Percentiles rank a stretch among this genome's conserved stretches.
These are phyloP conservation scores for Psylliodes chrysocephalus DNA, from an alignment of 2,888 invertebrate genomes.

Conservation along the genomic window DNA sequence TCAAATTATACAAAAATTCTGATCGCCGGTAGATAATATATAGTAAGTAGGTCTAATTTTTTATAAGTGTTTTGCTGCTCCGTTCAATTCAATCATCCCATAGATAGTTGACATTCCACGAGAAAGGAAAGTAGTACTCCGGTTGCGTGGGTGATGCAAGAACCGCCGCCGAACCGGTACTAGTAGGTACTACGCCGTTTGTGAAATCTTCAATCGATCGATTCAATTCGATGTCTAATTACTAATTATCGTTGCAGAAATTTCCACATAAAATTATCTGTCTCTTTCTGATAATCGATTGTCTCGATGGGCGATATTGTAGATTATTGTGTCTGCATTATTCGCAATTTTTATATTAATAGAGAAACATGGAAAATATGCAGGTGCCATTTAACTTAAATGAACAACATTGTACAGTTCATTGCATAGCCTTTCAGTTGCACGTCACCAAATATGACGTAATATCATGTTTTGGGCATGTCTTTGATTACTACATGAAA, in stretches of 20 bases:
- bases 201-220: constrained; percentile 31
- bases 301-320: neutral
- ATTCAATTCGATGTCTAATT: constrained; percentile 30
- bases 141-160: constrained; percentile 23
- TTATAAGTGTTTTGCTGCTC: neutral
- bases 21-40: too few species aligned
- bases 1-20: too few species aligned
- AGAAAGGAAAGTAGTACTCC: constrained; percentile 23
- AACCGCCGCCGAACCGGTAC: constrained; percentile 15
- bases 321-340: too few species aligned
- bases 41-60: constrained; percentile 6
- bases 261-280: constrained; percentile 23
- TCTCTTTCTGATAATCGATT: neutral
- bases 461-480: too few species aligned
- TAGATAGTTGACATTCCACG: constrained; percentile 12
- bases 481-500: too few species aligned
- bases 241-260: constrained; percentile 26
- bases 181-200: constrained; percentile 31
- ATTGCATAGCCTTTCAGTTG: too few species aligned
- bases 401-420: too few species aligned
- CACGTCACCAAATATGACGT: too few species aligned
- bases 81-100: constrained; percentile 1
- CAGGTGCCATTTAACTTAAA: too few species aligned
- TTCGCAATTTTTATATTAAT: too few species aligned
- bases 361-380: too few species aligned